Conservation (phyloP, 2,888 invertebrate species). For the Elegia similella region DNA sequence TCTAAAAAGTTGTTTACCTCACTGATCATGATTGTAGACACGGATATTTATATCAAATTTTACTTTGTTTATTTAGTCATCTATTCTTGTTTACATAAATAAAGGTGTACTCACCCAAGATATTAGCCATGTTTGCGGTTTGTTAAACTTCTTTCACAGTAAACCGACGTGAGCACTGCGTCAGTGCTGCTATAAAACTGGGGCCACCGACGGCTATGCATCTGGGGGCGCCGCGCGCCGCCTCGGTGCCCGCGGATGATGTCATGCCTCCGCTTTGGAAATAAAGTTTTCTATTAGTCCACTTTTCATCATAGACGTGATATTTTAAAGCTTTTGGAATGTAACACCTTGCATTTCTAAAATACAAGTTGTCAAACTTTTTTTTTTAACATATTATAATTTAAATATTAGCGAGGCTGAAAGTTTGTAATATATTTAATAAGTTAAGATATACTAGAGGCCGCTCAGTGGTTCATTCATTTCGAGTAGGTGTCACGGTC, state of each 20-base stretch:
- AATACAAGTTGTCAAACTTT: too few species aligned
- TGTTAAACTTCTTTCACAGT: slow-evolving; percentile 39
- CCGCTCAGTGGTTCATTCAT: too few species aligned
- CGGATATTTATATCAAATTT: background rate
- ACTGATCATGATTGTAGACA: background rate
- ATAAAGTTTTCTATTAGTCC: slow-evolving; percentile 9
- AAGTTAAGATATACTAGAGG: too few species aligned
- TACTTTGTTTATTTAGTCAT: background rate
- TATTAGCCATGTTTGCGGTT: slow-evolving; percentile 61
- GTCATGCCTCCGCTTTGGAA: slow-evolving; percentile 24
- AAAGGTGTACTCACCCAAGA: slow-evolving; percentile 61
- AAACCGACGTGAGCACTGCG: slow-evolving; percentile 35
- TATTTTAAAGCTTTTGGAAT: background rate
- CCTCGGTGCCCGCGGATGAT: slow-evolving; percentile 35
- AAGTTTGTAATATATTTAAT: too few species aligned
- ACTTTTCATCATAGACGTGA: background rate
- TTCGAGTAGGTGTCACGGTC: too few species aligned
- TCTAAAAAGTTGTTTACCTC: background rate
- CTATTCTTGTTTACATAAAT: slow-evolving; percentile 14
- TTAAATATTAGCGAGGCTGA: too few species aligned
- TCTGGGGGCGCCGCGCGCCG: slow-evolving; percentile 28
- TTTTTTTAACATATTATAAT: too few species aligned
- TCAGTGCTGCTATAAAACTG: slow-evolving; percentile 58
- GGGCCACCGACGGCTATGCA: slow-evolving; percentile 25
- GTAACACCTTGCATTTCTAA: background rate